These are phyloP conservation scores for Glomeris maerens DNA, from an alignment of 1,140 invertebrate genomes.

Conservation along the genomic window DNA sequence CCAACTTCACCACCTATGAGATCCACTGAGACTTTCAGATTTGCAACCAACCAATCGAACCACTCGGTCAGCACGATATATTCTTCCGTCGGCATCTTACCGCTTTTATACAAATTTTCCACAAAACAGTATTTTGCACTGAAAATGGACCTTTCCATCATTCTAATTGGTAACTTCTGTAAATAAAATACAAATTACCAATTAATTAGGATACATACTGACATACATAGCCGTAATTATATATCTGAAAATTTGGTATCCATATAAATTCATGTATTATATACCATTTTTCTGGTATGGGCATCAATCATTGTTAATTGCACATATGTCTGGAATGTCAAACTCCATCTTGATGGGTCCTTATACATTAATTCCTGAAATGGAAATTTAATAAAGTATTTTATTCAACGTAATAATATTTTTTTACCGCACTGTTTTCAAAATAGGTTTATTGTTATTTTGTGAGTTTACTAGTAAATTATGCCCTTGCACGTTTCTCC, in stretches of 20 bases:
- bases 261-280: too few relatives aligned
- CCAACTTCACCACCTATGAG: slow-evolving; percentile 80
- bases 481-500: slow-evolving; percentile 63
- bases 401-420: too few relatives aligned
- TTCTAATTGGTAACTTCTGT: slow-evolving; percentile 45
- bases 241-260: too few relatives aligned
- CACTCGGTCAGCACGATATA: slow-evolving; percentile 65
- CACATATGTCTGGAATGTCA: slow-evolving; percentile 77
- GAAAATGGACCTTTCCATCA: slow-evolving; percentile 81
- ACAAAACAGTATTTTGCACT: slow-evolving; percentile 74
- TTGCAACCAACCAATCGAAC: slow-evolving; percentile 61
- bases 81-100: slow-evolving; percentile 40
- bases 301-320: slow-evolving; percentile 75
- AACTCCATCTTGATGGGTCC: slow-evolving; percentile 59
- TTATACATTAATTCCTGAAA: slow-evolving; percentile 69
- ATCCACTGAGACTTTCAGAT: slow-evolving; percentile 57
- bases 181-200: not conserved
- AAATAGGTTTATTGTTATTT: slow-evolving; percentile 1
- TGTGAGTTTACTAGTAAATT: slow-evolving; percentile 55
- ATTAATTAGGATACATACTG: not conserved
- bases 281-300: slow-evolving; percentile 39
- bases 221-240: too few relatives aligned
- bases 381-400: too few relatives aligned
- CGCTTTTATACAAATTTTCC: slow-evolving; percentile 51
- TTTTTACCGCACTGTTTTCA: too few relatives aligned